Conservation (phyloP, 2,113 vertebrate species). For the Pelecanus crispus region DNA sequence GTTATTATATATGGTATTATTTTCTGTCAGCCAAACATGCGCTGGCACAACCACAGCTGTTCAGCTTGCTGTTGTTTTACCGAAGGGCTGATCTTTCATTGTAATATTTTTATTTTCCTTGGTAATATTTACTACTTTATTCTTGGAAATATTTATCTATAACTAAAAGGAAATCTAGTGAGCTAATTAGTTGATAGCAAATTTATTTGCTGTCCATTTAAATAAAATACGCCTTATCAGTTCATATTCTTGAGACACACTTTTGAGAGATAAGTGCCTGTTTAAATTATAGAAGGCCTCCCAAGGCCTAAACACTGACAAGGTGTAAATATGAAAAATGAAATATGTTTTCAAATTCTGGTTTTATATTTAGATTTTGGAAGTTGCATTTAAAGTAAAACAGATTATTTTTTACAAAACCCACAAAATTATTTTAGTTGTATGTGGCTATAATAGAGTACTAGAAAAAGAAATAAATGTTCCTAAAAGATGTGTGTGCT, state of each 20-base stretch:
- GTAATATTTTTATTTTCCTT: not conserved
- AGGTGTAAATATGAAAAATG: not conserved
- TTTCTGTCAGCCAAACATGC: not conserved
- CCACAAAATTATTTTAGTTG: not conserved
- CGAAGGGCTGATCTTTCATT: not conserved
- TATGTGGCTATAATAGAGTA: not conserved
- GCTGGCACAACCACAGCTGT: not conserved
- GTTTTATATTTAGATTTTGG: not conserved
- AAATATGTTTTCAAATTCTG: not conserved
- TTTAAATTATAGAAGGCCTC: not conserved
- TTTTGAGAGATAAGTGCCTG: not conserved
- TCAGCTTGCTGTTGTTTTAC: not conserved
- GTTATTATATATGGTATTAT: not conserved
- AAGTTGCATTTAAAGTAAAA: not conserved
- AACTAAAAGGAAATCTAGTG: not conserved
- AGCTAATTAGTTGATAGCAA: not conserved
- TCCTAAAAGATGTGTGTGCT: not conserved
- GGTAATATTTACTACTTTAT: not conserved
- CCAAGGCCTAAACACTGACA: not conserved
- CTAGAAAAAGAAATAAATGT: not conserved
- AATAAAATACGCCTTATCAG: not conserved
- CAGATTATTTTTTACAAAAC: not conserved
- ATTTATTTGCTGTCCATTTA: not conserved
- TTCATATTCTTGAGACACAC: not conserved
- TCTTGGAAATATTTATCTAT: not conserved